phyloP scores from a whole-genome alignment of 2,797 vertebrate genomes.

The Anguilla megastoma region DNA sequence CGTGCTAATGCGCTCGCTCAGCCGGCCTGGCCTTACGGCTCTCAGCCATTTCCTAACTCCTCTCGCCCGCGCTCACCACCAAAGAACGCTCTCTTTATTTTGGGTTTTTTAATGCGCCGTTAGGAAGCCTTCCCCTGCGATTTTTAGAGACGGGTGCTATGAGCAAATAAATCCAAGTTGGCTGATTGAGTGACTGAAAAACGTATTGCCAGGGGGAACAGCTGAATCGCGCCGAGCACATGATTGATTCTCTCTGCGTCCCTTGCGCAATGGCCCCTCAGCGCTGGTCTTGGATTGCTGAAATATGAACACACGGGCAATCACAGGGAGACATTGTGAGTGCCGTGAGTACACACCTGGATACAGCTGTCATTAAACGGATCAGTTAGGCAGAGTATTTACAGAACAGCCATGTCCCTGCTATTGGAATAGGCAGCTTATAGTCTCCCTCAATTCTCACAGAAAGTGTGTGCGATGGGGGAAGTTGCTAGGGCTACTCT shows the following conservation, averaged over 20 bases:
- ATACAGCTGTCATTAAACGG: not conserved
- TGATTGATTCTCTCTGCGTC: not conserved
- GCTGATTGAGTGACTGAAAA: slow-evolving; percentile 7
- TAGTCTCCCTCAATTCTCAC: not conserved
- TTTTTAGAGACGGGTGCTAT: not conserved
- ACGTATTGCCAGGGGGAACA: not conserved
- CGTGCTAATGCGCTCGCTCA: slow-evolving; percentile 3
- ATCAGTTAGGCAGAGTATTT: not conserved
- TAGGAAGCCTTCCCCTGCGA: not conserved
- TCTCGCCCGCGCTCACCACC: not conserved
- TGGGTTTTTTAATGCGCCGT: not conserved
- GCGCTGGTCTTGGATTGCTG: not conserved
- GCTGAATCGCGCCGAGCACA: not conserved
- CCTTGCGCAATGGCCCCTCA: not conserved
- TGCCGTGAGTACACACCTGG: not conserved
- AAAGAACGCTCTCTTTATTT: slow-evolving; percentile 15
- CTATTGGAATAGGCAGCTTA: not conserved
- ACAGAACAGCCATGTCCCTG: not conserved
- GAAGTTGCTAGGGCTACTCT: not conserved
- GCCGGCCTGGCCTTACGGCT: not conserved
- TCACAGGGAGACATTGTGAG: slow-evolving; percentile 12
- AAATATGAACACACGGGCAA: not conserved
- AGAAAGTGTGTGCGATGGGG: not conserved
- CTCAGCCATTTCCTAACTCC: not conserved
- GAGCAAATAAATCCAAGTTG: not conserved